Evolutionary conservation across 2,113 vertebrate species (phyloP), one percentile per base, ranked within the genome.

Genomic region (Sinocyclocheilus anophthalmus): DNA sequence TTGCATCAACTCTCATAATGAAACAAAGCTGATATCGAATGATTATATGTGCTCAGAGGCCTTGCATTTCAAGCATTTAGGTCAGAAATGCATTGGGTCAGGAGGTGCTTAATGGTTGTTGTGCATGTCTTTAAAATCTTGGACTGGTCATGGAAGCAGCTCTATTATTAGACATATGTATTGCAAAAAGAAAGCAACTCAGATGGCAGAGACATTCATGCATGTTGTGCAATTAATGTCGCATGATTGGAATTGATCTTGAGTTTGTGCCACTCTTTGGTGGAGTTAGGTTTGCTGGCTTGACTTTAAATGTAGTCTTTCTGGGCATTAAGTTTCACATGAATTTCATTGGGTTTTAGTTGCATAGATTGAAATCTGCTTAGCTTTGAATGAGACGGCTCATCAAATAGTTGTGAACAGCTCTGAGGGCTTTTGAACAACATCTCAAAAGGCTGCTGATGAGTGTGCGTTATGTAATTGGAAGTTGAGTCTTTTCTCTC

Each of bases 381-480:
- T 79, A 61, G 55, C 53, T 61, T 79, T 20, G 24, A 77, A 77
- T 55, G 48, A 33, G 76, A 77, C 76, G 16, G 77, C 77, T 57
- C 81, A 80, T 50, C 69, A 88, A 20, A 83, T 80, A 59, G 76
- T 86, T 84, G 72, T 33, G 67, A 84, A 70, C 53, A 33, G 87
- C 67, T 30, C 37, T 26, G 39, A 11, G 16, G 59, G 69, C 75
- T 86, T 69, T 76, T 61, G 77, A 72, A 24, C 59, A 67, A 63
- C 76, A 63, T 76, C 86, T 80, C 39, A 42, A 39, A 78, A 87
- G 45, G 20, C 76, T 81, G n/a, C 48, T 81, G 59, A 84, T 69
- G 57, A 45, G 81, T 81, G 77, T 84, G 72, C 3, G 84, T 87
- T 88, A 88, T 84, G 84, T 81, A 88, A 84, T 48, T n/a, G 48